These are phyloP conservation scores for Eucidaris tribuloides DNA, from an alignment of 35 echinoderm and acorn worm species.

Conservation along the genomic window DNA sequence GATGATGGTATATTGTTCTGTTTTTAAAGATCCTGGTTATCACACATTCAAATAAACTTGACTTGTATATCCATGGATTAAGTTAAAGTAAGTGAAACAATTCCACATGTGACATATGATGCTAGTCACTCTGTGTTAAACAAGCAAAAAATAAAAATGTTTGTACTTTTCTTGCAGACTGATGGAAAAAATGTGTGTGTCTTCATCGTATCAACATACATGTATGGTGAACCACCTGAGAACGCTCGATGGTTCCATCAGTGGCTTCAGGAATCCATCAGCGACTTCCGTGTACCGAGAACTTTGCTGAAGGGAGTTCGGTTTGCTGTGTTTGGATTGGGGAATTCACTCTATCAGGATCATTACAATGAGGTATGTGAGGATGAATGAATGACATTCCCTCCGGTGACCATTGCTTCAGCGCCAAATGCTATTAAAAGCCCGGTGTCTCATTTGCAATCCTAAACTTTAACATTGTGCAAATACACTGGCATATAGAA, in stretches of 20 bases:
- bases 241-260: constrained; percentile 80
- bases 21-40: too few species aligned
- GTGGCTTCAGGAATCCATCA: constrained; percentile 85
- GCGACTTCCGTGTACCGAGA: constrained; percentile 92
- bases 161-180: constrained; percentile 31
- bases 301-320: constrained; percentile 66
- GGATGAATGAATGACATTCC: too few species aligned
- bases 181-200: constrained; percentile 36
- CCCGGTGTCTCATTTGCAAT: too few species aligned
- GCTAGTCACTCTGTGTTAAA: not conserved
- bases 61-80: too few species aligned
- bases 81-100: too few species aligned
- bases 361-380: constrained; percentile 94
- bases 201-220: constrained; percentile 80
- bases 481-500: too few species aligned
- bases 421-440: too few species aligned
- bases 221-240: constrained; percentile 81
- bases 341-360: constrained; percentile 89
- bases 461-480: too few species aligned
- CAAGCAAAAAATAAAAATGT: not conserved
- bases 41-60: too few species aligned
- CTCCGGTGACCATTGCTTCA: too few species aligned
- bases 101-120: too few species aligned
- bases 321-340: constrained; percentile 93
- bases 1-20: too few species aligned